Conservation (phyloP, 2,113 vertebrate species). For the Aegotheles bennettii region DNA sequence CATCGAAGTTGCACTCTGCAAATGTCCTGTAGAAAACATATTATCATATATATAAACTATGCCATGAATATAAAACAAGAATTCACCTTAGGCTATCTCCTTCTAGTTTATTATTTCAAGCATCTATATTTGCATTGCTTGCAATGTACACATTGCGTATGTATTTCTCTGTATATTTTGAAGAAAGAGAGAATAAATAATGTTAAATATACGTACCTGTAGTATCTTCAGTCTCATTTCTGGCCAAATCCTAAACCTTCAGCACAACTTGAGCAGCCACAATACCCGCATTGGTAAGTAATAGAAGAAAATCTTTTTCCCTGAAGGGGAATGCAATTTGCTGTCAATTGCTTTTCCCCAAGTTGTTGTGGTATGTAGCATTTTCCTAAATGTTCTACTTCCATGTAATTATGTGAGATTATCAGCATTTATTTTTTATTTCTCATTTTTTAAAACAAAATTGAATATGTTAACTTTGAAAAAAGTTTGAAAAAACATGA, state of each 20-base stretch:
- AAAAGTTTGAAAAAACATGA: background rate
- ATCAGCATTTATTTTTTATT: background rate
- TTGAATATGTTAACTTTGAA: background rate
- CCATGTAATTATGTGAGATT: background rate
- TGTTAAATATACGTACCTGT: background rate
- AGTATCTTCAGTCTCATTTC: background rate
- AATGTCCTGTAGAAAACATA: background rate
- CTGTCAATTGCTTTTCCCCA: background rate
- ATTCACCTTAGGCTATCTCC: background rate
- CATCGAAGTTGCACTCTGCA: background rate
- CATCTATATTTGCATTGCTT: background rate
- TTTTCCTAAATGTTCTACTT: background rate
- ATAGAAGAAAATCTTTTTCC: background rate
- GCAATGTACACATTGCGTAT: rapidly evolving
- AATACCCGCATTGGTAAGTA: background rate
- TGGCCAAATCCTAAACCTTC: background rate
- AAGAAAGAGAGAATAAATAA: background rate
- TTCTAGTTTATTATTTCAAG: background rate
- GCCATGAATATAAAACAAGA: background rate
- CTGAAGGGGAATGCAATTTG: background rate
- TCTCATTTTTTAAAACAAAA: background rate
- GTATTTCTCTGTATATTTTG: background rate
- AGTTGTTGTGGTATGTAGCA: background rate
- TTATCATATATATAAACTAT: background rate
- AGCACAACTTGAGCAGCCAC: background rate